A percentile compares a stretch with the other conserved stretches of the same genome.
These are phyloP conservation scores for Ambastaia sidthimunki DNA, from an alignment of 2,797 vertebrate genomes.

Conservation along the genomic window DNA sequence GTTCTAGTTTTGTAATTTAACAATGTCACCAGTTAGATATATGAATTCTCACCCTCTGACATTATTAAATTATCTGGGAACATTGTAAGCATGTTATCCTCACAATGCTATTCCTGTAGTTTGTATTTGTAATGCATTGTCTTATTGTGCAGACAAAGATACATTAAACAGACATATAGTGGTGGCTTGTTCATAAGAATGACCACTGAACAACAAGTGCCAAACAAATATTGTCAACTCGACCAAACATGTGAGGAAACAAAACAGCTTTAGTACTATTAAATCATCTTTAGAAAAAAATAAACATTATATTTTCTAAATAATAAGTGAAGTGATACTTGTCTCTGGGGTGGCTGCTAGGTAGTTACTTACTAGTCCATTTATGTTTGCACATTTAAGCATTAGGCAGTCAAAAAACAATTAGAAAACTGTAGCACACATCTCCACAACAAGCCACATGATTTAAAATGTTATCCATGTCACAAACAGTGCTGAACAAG, in stretches of 20 bases:
- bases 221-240: background rate
- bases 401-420: too few species aligned
- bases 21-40: background rate
- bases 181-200: background rate
- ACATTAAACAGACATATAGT: background rate
- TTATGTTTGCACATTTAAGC: too few species aligned
- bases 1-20: background rate
- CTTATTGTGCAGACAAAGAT: background rate
- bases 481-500: too few species aligned
- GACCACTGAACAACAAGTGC: background rate
- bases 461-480: too few species aligned
- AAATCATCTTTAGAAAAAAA: background rate
- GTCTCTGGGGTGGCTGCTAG: too few species aligned
- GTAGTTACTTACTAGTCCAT: too few species aligned
- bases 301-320: too few species aligned
- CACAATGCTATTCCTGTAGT: background rate
- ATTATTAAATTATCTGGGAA: background rate
- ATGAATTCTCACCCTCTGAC: background rate
- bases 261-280: background rate
- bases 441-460: too few species aligned
- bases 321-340: too few species aligned
- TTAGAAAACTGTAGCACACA: too few species aligned
- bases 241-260: background rate
- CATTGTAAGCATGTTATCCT: background rate
- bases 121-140: background rate